Conservation (phyloP, 2,113 vertebrate genomes). For the Pardalotus punctatus region DNA sequence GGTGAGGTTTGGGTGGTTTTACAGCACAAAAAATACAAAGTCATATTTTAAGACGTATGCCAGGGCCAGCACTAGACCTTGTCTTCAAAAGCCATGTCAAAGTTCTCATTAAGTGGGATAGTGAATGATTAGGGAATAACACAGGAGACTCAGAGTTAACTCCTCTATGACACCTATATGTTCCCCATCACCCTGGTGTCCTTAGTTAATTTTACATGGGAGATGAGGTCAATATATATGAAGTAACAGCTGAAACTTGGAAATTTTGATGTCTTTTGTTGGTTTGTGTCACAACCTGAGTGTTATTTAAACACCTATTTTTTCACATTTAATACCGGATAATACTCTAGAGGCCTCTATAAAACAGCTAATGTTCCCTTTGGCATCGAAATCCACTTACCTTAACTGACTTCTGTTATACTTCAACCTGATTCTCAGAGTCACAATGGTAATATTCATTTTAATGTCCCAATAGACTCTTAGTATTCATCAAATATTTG, state of each 20-base stretch:
- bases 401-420: constrained; percentile 77
- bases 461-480: constrained; percentile 73
- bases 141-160: background rate
- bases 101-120: background rate
- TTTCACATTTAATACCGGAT: constrained; percentile 51
- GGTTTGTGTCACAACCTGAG: constrained; percentile 10
- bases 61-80: background rate
- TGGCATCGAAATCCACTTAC: constrained; percentile 76
- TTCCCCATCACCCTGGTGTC: background rate
- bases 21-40: background rate
- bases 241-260: background rate
- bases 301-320: constrained; percentile 58
- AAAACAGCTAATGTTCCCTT: constrained; percentile 75
- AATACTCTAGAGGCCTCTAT: constrained; percentile 57
- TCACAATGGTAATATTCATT: constrained; percentile 75
- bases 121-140: background rate
- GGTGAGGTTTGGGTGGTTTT: background rate
- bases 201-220: background rate
- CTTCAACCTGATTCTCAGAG: constrained; percentile 73
- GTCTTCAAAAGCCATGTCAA: background rate
- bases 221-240: background rate
- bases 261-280: constrained; percentile 30
- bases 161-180: background rate
- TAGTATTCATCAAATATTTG: constrained; percentile 85
- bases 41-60: background rate